Conservation (phyloP, 2,797 vertebrate genomes). For the Rhynchotus rufescens region DNA sequence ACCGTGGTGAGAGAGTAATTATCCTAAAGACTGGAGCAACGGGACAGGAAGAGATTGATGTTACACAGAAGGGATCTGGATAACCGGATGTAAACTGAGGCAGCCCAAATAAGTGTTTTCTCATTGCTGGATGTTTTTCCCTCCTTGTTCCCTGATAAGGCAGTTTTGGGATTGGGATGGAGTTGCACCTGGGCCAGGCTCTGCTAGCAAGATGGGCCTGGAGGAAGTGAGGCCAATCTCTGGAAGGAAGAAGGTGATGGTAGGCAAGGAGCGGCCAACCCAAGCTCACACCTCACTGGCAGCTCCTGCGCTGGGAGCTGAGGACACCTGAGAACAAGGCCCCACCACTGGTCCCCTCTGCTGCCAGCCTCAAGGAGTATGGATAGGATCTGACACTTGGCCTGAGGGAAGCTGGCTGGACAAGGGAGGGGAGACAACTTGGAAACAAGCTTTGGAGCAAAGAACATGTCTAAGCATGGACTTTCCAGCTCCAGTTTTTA, state of each 20-base stretch:
- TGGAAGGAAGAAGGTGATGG: neutral
- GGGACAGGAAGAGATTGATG: neutral
- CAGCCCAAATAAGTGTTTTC: neutral
- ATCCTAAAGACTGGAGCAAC: neutral
- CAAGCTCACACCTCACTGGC: neutral
- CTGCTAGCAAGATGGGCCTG: neutral
- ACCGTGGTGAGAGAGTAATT: neutral
- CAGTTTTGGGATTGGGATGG: neutral
- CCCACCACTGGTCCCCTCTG: neutral
- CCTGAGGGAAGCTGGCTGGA: neutral
- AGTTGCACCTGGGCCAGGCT: neutral
- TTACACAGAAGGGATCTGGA: neutral
- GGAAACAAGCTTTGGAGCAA: neutral
- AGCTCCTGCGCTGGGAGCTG: neutral
- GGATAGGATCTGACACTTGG: neutral
- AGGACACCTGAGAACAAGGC: rapidly evolving
- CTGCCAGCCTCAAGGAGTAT: neutral
- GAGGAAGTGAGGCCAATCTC: neutral
- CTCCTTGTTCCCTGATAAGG: neutral
- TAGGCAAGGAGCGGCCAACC: neutral
- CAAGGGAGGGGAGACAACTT: neutral
- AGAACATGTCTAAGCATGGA: neutral
- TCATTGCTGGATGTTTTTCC: neutral
- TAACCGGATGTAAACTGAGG: neutral
- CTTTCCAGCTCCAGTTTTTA: neutral